Evolutionary conservation across 2,797 vertebrate genomes (phyloP).

Genomic region (Fistularia tabacaria): DNA sequence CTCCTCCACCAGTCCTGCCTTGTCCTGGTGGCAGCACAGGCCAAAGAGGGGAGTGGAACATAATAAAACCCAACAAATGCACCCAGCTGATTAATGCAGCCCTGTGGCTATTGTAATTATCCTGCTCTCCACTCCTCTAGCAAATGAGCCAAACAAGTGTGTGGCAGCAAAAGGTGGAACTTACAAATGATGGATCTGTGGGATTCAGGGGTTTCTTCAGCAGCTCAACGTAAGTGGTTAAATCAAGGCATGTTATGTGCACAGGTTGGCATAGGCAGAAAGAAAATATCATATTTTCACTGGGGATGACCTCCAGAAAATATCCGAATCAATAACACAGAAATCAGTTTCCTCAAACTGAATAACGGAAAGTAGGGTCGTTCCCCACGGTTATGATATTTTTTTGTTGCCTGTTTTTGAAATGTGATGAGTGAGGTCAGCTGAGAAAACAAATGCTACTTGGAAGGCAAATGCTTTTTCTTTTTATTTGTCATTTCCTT

Average conservation of each 20-base stretch:
- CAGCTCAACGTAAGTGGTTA: slow-evolving; percentile 9
- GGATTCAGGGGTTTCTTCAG: slow-evolving; percentile 13
- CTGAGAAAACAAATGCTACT: too few species aligned
- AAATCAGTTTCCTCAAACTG: not conserved
- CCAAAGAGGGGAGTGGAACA: slow-evolving; percentile 68
- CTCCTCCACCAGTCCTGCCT: slow-evolving; percentile 38
- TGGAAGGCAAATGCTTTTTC: too few species aligned
- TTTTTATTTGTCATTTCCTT: too few species aligned
- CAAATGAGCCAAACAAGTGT: slow-evolving; percentile 58
- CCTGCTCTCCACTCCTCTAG: slow-evolving; percentile 80
- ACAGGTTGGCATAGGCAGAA: too few species aligned
- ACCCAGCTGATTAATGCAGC: slow-evolving; percentile 88
- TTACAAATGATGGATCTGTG: slow-evolving; percentile 43
- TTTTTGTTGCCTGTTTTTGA: too few species aligned
- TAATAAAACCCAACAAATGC: slow-evolving; percentile 88
- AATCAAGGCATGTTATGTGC: slow-evolving; percentile 17
- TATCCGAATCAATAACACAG: too few species aligned
- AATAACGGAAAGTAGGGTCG: not conserved
- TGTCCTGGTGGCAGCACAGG: slow-evolving; percentile 36
- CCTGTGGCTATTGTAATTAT: slow-evolving; percentile 93
- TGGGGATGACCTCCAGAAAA: too few species aligned
- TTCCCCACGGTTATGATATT: not conserved
- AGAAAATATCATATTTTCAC: too few species aligned
- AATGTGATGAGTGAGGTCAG: too few species aligned
- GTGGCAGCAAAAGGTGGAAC: slow-evolving; percentile 38